A percentile compares a stretch with the other conserved stretches of the same genome.
These are phyloP conservation scores for Acanthopleura granulata DNA, from an alignment of 2,888 invertebrate species.

Conservation along the genomic window DNA sequence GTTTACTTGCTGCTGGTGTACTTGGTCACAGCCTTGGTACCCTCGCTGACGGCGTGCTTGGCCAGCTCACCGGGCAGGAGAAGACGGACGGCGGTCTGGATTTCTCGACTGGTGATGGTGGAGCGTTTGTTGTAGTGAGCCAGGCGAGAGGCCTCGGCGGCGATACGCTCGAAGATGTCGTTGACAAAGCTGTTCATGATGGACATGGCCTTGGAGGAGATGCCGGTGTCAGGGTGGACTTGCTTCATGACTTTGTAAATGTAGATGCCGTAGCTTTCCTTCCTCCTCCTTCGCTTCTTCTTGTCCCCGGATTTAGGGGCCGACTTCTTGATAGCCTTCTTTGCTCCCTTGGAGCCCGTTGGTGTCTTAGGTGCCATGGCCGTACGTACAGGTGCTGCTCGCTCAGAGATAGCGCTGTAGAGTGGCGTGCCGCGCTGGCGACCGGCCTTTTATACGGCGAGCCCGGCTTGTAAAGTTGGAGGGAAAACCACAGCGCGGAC, in stretches of 20 bases:
- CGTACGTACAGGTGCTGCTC: neutral
- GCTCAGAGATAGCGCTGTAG: neutral
- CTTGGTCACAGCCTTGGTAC: conserved; percentile 62
- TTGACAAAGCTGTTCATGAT: conserved; percentile 53
- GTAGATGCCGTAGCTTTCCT: conserved; percentile 52
- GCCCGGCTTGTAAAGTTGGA: neutral
- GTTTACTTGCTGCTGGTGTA: conserved; percentile 51
- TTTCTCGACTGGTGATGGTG: conserved; percentile 33
- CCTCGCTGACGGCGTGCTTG: conserved; percentile 61
- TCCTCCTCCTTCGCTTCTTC: conserved; percentile 49
- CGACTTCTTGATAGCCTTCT: conserved; percentile 52
- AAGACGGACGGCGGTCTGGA: conserved; percentile 8
- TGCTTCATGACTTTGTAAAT: conserved; percentile 60
- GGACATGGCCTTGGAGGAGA: conserved; percentile 37
- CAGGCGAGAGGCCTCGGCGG: conserved; percentile 54
- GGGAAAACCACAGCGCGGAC: neutral
- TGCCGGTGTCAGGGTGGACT: conserved; percentile 63
- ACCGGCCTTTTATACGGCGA: neutral
- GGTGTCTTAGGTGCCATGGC: conserved; percentile 35
- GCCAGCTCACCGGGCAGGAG: conserved; percentile 74
- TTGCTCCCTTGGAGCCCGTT: conserved; percentile 40
- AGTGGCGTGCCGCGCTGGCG: neutral
- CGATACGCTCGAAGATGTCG: conserved; percentile 63
- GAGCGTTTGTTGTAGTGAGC: conserved; percentile 52
- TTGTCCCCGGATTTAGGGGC: conserved; percentile 48